These are phyloP conservation scores for Opisthograptis luteolata DNA, from an alignment of 2,888 invertebrate genomes.

Conservation along the genomic window DNA sequence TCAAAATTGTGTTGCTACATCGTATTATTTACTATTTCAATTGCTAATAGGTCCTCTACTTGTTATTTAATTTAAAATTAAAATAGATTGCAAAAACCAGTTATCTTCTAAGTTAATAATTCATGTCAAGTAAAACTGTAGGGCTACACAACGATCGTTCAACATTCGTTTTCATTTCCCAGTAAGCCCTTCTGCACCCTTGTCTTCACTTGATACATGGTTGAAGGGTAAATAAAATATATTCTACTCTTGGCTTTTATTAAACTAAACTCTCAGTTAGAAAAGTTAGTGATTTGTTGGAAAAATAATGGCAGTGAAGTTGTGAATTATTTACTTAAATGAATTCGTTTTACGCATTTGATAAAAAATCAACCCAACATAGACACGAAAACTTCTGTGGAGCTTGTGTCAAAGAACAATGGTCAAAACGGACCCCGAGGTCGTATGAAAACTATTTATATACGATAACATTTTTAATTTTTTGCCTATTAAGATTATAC, in stretches of 20 bases:
- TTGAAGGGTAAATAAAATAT: slow-evolving; percentile 75
- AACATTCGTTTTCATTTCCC: slow-evolving; percentile 74
- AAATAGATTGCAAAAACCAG: neutral
- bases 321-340: slow-evolving; percentile 8
- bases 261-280: slow-evolving; percentile 51
- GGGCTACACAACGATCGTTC: slow-evolving; percentile 66
- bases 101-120: slow-evolving; percentile 13
- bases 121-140: slow-evolving; percentile 47
- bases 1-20: no score
- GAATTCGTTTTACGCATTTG: neutral
- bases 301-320: slow-evolving; percentile 23
- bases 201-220: slow-evolving; percentile 77
- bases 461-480: no score
- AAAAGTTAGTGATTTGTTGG: slow-evolving; percentile 19
- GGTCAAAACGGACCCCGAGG: no score
- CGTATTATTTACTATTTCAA: no score
- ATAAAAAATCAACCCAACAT: no score
- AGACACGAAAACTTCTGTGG: no score
- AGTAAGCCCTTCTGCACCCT: slow-evolving; percentile 74
- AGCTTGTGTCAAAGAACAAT: no score
- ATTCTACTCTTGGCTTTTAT: slow-evolving; percentile 66
- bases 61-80: no score
- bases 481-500: no score
- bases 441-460: no score
- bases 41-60: no score